Evolutionary conservation across 1,140 invertebrate species (phyloP).

Genomic region (Phortica variegata): DNA sequence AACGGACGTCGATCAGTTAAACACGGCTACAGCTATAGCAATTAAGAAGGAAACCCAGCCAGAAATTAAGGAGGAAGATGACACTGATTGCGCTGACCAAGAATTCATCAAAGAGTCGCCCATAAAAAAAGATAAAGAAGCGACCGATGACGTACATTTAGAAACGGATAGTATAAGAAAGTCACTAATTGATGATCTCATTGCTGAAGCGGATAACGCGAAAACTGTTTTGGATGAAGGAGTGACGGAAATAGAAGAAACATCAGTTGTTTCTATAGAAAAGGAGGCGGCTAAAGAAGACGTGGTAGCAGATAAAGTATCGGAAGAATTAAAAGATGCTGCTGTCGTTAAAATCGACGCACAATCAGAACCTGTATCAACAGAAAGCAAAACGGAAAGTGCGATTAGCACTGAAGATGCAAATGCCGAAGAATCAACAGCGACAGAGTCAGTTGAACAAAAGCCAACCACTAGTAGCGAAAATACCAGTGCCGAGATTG

Average conservation of each 20-base stretch:
- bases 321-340: conserved; percentile 7
- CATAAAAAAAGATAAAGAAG: conserved; percentile 7
- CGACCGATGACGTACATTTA: conserved; percentile 26
- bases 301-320: conserved; percentile 5
- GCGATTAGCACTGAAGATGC: conserved; percentile 5
- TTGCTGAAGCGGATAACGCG: conserved; percentile 28
- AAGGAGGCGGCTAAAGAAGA: conserved; percentile 6
- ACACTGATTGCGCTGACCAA: conserved; percentile 14
- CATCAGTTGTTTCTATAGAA: conserved; percentile 1
- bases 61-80: conserved; percentile 19
- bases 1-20: conserved; percentile 11
- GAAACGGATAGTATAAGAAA: conserved; percentile 37
- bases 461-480: conserved; percentile 19
- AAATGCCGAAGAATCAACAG: conserved; percentile 4
- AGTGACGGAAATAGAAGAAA: neutral
- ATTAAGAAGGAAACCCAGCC: neutral
- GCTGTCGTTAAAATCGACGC: conserved; percentile 2
- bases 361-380: too few relatives aligned
- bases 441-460: conserved; percentile 1
- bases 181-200: conserved; percentile 35
- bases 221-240: neutral
- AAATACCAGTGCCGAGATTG: conserved; percentile 4
- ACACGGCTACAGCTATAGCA: neutral
- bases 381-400: conserved; percentile 4
- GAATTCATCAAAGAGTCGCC: conserved; percentile 30